Percentiles rank a stretch among this genome's conserved stretches.
These are phyloP conservation scores for Protophormia terraenovae DNA, from an alignment of 2,888 invertebrate species.

Conservation along the genomic window DNA sequence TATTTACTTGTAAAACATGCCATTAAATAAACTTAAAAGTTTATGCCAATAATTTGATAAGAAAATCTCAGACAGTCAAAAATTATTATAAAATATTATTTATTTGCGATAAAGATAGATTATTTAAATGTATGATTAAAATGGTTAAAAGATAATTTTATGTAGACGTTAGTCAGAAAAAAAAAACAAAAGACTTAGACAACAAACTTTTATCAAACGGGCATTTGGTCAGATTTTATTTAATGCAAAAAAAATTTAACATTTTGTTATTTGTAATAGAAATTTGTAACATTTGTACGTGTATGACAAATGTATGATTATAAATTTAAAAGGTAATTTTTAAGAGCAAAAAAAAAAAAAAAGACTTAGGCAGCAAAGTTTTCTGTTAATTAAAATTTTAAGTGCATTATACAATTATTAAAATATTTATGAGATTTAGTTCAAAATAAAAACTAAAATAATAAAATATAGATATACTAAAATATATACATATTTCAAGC, in stretches of 20 bases:
- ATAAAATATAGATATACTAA: no score
- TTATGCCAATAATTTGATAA: conserved; percentile 50
- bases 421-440: no score
- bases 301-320: no score
- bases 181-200: conserved; percentile 17
- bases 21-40: conserved; percentile 43
- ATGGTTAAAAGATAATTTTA: not conserved
- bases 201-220: not conserved
- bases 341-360: no score
- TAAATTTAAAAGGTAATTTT: no score
- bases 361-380: no score
- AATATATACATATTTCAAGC: no score
- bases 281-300: no score
- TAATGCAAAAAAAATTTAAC: not conserved
- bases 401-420: no score
- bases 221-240: not conserved
- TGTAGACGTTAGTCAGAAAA: not conserved
- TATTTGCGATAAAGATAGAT: not conserved
- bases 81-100: not conserved
- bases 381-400: no score
- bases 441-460: no score
- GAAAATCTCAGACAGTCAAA: not conserved
- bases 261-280: no score
- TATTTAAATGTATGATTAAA: conserved; percentile 25
- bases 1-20: conserved; percentile 57